phyloP scores from a whole-genome alignment of 2,888 invertebrate species.

The Encarsia formosa region DNA sequence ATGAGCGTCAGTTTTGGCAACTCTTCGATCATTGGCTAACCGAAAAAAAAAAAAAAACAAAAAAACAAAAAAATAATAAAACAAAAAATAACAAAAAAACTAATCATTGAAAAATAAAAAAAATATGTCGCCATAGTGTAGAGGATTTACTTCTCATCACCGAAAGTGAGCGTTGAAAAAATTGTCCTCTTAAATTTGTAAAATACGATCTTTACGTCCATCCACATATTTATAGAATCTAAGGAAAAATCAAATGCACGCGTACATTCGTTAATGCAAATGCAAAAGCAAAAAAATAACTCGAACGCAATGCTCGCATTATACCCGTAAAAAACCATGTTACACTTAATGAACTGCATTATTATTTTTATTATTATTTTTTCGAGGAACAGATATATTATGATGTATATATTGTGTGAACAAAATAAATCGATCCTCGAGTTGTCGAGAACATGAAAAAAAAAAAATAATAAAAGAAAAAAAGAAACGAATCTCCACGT shows the following conservation, averaged over 20 bases:
- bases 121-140: slow-evolving; percentile 13
- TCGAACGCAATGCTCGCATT: neutral
- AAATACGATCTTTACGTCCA: slow-evolving; percentile 27
- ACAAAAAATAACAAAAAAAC: neutral
- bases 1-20: slow-evolving; percentile 21
- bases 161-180: slow-evolving; percentile 17
- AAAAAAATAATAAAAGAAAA: slow-evolving; percentile 1
- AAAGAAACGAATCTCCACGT: slow-evolving; percentile 6
- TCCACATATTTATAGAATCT: slow-evolving; percentile 1
- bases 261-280: neutral
- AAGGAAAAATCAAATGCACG: neutral
- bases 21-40: slow-evolving; percentile 20
- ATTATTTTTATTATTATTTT: slow-evolving; percentile 13
- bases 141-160: slow-evolving; percentile 22
- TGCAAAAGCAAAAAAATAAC: neutral
- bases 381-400: slow-evolving; percentile 20
- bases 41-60: slow-evolving; percentile 15
- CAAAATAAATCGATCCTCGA: slow-evolving; percentile 17
- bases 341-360: slow-evolving; percentile 16
- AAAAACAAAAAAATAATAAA: slow-evolving; percentile 2
- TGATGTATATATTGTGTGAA: slow-evolving; percentile 22
- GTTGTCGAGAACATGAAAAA: slow-evolving; percentile 10
- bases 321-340: neutral
- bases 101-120: slow-evolving; percentile 3
- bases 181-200: slow-evolving; percentile 11